Conservation (phyloP, 2,113 vertebrate genomes). For the Eurystomus gularis region DNA sequence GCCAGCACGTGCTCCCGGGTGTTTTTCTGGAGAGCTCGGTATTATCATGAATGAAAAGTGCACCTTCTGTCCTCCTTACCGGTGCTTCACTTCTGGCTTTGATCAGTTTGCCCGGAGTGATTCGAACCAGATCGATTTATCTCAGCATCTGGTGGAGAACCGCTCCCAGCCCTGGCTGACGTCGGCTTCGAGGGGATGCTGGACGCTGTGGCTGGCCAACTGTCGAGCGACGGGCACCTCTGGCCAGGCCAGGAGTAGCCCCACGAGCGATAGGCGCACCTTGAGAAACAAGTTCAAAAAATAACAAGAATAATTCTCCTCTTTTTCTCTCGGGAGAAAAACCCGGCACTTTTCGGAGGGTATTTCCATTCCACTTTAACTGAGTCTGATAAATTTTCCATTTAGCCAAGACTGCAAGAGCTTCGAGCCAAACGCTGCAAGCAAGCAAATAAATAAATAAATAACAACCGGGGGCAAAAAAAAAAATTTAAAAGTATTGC, state of each 20-base stretch:
- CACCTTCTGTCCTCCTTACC: background rate
- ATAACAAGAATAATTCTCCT: background rate
- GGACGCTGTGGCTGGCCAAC: background rate
- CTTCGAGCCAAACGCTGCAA: background rate
- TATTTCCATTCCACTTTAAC: background rate
- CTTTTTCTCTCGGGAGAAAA: background rate
- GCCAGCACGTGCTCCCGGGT: background rate
- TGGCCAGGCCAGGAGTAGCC: background rate
- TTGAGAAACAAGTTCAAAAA: background rate
- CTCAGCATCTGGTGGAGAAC: background rate
- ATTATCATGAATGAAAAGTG: background rate
- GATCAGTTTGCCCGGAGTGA: background rate
- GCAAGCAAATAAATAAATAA: background rate
- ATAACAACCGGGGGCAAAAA: too few species aligned
- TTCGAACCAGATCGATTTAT: background rate
- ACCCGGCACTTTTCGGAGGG: background rate
- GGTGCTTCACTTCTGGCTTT: background rate
- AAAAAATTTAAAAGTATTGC: background rate
- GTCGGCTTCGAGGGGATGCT: background rate
- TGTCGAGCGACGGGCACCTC: background rate
- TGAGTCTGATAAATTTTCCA: background rate
- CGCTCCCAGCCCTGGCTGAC: background rate
- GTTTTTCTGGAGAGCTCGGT: background rate
- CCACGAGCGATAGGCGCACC: background rate
- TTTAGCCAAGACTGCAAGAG: background rate